phyloP scores from a whole-genome alignment of 2,797 vertebrate species.

The Crenuchus spilurus region DNA sequence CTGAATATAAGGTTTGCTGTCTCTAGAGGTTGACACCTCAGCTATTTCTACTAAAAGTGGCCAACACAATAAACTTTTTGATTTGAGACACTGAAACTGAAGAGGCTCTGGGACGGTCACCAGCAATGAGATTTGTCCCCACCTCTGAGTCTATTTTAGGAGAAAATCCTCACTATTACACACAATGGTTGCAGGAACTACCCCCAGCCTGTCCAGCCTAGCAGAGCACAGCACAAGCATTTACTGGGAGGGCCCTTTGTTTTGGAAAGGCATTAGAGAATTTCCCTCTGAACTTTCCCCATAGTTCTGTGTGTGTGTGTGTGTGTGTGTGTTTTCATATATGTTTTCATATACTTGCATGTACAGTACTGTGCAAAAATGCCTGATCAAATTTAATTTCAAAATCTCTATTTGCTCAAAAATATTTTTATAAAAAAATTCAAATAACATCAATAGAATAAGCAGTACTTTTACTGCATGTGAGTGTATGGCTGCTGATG shows the following conservation, averaged over 20 bases:
- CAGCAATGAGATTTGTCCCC: slow-evolving; percentile 52
- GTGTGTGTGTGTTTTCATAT: slow-evolving; percentile 12
- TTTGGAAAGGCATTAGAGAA: slow-evolving; percentile 22
- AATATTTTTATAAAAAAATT: too few species aligned
- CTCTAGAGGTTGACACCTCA: too few species aligned
- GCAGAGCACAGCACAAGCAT: slow-evolving; percentile 9
- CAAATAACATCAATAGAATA: too few species aligned
- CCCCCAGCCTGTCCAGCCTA: background rate
- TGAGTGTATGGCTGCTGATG: too few species aligned
- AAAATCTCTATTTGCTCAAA: too few species aligned
- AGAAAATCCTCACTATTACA: slow-evolving; percentile 58
- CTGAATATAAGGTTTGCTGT: too few species aligned
- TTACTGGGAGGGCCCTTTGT: slow-evolving; percentile 35
- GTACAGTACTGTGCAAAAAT: too few species aligned
- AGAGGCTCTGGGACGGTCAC: slow-evolving; percentile 42
- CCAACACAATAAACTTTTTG: background rate
- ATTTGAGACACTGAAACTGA: background rate
- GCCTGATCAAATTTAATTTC: too few species aligned
- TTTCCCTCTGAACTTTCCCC: slow-evolving; percentile 32
- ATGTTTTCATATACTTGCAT: too few species aligned
- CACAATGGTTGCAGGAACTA: slow-evolving; percentile 71
- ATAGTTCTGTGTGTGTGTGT: background rate
- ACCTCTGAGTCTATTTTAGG: slow-evolving; percentile 66
- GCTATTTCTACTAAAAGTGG: background rate
- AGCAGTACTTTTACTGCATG: too few species aligned